These are phyloP conservation scores for Aegypius monachus DNA, from an alignment of 2,113 vertebrate genomes.

Conservation along the genomic window DNA sequence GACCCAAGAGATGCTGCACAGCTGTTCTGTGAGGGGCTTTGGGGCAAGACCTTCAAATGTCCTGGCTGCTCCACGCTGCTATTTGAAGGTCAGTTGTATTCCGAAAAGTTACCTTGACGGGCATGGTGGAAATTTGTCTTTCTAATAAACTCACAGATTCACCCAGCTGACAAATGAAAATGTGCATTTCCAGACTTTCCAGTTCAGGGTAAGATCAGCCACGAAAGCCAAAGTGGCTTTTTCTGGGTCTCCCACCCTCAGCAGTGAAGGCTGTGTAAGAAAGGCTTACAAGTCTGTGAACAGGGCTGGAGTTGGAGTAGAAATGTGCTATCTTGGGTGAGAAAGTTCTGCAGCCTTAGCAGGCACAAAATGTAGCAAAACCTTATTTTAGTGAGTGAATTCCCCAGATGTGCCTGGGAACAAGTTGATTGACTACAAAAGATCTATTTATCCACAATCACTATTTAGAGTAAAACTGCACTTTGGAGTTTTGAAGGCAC, in stretches of 20 bases:
- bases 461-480: neutral
- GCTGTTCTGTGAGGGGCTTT: neutral
- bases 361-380: neutral
- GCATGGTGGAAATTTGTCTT: neutral
- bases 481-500: conserved; percentile 24
- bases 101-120: neutral
- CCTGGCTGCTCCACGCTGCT: rapidly evolving
- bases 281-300: neutral
- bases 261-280: neutral
- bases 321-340: neutral
- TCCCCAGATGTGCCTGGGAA: neutral
- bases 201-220: neutral
- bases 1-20: neutral
- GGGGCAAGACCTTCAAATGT: neutral
- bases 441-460: neutral
- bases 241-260: neutral
- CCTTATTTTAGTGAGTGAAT: neutral
- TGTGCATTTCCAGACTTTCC: neutral
- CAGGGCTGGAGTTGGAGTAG: neutral
- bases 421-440: neutral
- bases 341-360: neutral
- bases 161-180: neutral
- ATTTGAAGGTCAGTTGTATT: neutral
- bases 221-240: neutral
- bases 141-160: neutral